Conservation (phyloP, 2,888 invertebrate genomes). For the Tuta absoluta region DNA sequence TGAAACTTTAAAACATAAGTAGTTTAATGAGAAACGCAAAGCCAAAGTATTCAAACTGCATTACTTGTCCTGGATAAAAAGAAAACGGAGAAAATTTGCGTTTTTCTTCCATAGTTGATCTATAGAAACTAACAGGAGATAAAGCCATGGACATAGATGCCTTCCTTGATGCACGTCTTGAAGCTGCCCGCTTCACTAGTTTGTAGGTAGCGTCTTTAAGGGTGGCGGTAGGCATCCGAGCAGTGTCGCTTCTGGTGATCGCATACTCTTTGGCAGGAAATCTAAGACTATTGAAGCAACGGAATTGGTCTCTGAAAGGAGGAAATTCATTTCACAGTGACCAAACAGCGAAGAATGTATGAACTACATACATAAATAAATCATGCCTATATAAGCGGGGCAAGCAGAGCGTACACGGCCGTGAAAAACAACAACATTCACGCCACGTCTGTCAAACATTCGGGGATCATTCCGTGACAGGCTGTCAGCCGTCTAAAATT, state of each 20-base stretch:
- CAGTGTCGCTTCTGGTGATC: constrained; percentile 32
- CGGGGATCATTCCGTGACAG: too few relatives aligned
- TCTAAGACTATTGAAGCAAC: constrained; percentile 37
- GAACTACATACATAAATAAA: too few relatives aligned
- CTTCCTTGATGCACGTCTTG: too few relatives aligned
- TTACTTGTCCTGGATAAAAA: constrained; percentile 63
- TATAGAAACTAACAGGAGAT: too few relatives aligned
- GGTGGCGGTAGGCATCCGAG: constrained; percentile 26
- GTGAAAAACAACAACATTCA: too few relatives aligned
- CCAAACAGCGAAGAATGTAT: too few relatives aligned
- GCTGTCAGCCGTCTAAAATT: too few relatives aligned
- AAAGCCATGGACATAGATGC: too few relatives aligned
- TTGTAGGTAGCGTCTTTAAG: constrained; percentile 23
- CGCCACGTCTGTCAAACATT: too few relatives aligned
- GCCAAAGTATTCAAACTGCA: constrained; percentile 27
- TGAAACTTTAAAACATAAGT: constrained; percentile 21
- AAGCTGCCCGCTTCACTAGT: constrained; percentile 41
- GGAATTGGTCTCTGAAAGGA: constrained; percentile 38
- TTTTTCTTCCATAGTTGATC: constrained; percentile 45
- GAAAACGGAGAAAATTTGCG: constrained; percentile 68
- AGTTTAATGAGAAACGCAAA: constrained; percentile 29
- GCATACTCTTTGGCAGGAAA: constrained; percentile 35
- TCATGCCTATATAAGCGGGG: too few relatives aligned
- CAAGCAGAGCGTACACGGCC: too few relatives aligned
- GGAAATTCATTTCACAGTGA: not conserved